Evolutionary conservation across 2,113 vertebrate genomes (phyloP).

Genomic region (Myiagra hebetior): DNA sequence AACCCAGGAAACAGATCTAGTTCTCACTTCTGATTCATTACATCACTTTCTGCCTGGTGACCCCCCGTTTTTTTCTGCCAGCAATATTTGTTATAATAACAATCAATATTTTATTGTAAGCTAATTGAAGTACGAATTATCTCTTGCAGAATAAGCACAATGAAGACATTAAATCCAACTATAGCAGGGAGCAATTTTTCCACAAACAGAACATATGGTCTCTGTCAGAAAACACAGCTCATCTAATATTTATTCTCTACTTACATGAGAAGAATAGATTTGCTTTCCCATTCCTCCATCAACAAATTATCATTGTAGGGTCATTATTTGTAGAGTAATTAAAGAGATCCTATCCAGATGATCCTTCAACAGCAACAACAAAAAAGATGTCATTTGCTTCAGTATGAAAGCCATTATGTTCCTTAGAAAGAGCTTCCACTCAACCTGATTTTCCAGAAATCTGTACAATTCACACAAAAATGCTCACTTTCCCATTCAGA

Average conservation of each 20-base stretch:
- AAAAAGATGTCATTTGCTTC: not conserved
- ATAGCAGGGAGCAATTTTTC: not conserved
- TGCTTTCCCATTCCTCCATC: not conserved
- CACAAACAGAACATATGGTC: not conserved
- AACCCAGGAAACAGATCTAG: not conserved
- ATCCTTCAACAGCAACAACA: not conserved
- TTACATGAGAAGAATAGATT: not conserved
- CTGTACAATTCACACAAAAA: not conserved
- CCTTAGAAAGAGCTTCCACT: not conserved
- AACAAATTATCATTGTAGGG: not conserved
- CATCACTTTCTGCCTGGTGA: not conserved
- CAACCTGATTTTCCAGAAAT: not conserved
- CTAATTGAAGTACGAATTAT: not conserved
- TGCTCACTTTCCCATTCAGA: not conserved
- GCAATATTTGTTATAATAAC: not conserved
- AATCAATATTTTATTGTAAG: not conserved
- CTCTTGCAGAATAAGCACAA: not conserved
- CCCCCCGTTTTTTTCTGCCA: not conserved
- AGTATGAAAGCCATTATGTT: not conserved
- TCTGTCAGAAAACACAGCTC: not conserved
- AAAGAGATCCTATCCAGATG: not conserved
- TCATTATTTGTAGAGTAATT: not conserved
- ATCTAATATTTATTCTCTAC: not conserved
- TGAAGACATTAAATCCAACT: not conserved
- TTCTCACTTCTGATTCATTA: not conserved